phyloP scores from a whole-genome alignment of 2,797 vertebrate species.

The Onychomys torridus region DNA sequence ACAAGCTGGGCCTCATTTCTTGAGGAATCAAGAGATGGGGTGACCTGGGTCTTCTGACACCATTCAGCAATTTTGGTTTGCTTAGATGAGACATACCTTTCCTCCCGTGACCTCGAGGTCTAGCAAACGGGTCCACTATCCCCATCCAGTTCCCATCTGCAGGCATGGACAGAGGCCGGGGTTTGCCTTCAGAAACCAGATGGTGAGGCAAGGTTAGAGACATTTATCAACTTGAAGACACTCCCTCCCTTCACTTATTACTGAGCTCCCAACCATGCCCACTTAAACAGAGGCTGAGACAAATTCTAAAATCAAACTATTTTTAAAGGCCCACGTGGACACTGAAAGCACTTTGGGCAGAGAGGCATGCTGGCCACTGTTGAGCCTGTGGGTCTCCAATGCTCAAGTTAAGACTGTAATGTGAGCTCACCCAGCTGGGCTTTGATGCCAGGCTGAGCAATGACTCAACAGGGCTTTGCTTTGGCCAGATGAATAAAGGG shows the following conservation, averaged over 20 bases:
- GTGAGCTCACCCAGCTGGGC: conserved; percentile 60
- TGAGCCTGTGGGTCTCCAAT: background rate
- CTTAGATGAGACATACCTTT: conserved; percentile 89
- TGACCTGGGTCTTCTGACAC: background rate
- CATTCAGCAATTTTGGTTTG: accelerated
- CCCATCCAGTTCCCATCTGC: conserved; percentile 91
- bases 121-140: conserved; percentile 89
- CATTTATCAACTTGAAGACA: background rate
- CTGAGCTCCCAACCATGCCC: background rate
- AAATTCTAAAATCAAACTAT: background rate
- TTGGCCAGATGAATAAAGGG: conserved; percentile 62
- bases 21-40: background rate
- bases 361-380: background rate
- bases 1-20: background rate
- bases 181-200: conserved; percentile 90
- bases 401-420: conserved; percentile 1
- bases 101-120: conserved; percentile 88
- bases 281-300: background rate
- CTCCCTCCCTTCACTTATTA: background rate
- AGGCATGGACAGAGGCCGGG: conserved; percentile 97
- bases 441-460: conserved; percentile 27
- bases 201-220: background rate
- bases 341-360: background rate
- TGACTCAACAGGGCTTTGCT: conserved; percentile 55
- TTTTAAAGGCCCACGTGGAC: background rate